Evolutionary conservation across 2,888 invertebrate genomes (phyloP), one percentile per base, ranked within the genome.

Genomic region (Eristalis intricaria): DNA sequence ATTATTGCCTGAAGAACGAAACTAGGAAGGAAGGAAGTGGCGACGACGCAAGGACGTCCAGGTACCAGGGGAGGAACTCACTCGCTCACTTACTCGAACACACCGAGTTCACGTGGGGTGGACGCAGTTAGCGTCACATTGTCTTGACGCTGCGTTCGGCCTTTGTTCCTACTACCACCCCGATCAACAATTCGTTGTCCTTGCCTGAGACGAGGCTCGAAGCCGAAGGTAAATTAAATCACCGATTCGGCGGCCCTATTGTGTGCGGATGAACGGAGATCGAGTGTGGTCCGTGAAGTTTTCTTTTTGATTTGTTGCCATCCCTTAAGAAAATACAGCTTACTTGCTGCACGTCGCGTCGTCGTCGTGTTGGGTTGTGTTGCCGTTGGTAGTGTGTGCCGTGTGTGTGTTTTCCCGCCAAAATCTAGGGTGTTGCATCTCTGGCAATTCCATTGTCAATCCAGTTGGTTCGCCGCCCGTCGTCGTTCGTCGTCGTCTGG

Each of bases 151-250:
- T 68, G 66, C 66, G 60, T 7, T 69, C 19, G 29, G 38, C 78
- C 70, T 78, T 86, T 86, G 76, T 80, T 81, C 84, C 86, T 86
- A 83, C 86, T 75, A 86, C 86, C 86, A 86, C 86, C 81, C 86
- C 86, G 78, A 86, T 86, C 83, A 82, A 58, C 77, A 78, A 70
- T 79, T 79, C 63, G 29, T 68, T 56, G 73, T 74, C 64, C 32
- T 69, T 50, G 19, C 32, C 32, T 63, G 64, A 38, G 43, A 64
- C 43, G 64, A n/a, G n/a, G n/a, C n/a, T n/a, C n/a, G n/a, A n/a
- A n/a, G 8, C 32, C 32, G 50, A 60, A 85, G 76, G 84, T 85
- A 85, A 80, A 85, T 85, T 81, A 77, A 85, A 81, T 85, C 85
- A 81, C 56, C 43, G 68, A 81, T 81, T 81, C 73, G 71, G 76